phyloP scores from a whole-genome alignment of 2,113 vertebrate species.

The Zosterops japonicus region DNA sequence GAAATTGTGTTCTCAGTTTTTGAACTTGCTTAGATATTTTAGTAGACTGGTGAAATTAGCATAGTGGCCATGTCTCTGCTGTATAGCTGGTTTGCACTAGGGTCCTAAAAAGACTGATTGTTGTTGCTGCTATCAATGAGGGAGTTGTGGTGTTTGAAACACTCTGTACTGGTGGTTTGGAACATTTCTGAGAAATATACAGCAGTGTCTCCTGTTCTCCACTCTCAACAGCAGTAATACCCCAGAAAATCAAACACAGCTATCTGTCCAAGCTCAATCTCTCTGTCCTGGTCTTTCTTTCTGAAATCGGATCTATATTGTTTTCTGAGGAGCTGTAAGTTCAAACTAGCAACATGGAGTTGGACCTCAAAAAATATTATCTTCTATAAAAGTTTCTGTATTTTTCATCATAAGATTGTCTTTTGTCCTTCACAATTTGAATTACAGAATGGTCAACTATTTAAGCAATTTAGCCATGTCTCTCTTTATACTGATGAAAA shows the following conservation, averaged over 20 bases:
- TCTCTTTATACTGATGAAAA: not conserved
- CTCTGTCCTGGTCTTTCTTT: not conserved
- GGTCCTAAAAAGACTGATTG: not conserved
- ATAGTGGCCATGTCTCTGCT: not conserved
- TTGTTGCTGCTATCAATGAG: not conserved
- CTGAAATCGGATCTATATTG: not conserved
- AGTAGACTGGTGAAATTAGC: not conserved
- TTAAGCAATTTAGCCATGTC: not conserved
- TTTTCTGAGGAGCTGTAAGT: not conserved
- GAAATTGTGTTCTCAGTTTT: not conserved
- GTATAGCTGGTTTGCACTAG: not conserved
- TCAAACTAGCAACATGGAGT: not conserved
- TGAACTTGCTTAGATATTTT: not conserved
- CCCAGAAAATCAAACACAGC: not conserved
- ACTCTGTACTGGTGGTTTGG: not conserved
- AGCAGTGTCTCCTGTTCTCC: not conserved
- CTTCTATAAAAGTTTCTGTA: not conserved
- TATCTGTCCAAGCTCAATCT: accelerated
- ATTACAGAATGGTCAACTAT: not conserved
- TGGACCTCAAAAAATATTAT: not conserved
- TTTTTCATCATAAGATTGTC: not conserved
- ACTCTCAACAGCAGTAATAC: not conserved
- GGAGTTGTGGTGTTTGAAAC: not conserved
- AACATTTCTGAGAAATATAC: not conserved
- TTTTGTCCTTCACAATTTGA: not conserved